These are phyloP conservation scores for Scaptomyza cyrtandrae DNA, from an alignment of 2,888 invertebrate genomes.

Conservation along the genomic window DNA sequence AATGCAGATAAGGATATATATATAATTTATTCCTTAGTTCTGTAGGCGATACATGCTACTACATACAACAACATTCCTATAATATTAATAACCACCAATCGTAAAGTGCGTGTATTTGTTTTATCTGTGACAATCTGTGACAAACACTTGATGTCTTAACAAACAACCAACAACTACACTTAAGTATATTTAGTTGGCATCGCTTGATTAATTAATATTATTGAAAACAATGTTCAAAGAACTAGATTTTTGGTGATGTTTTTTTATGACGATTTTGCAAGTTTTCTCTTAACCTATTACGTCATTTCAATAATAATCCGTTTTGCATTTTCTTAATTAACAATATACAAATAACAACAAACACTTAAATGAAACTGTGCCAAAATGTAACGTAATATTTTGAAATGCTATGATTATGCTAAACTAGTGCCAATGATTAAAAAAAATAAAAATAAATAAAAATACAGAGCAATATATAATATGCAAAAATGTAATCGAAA, in stretches of 20 bases:
- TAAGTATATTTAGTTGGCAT: slow-evolving; percentile 78
- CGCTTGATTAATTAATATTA: slow-evolving; percentile 75
- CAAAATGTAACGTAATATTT: slow-evolving; percentile 30
- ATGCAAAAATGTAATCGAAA: slow-evolving; percentile 50
- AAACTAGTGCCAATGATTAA: slow-evolving; percentile 28
- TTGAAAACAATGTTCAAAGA: slow-evolving; percentile 21
- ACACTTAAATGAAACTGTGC: slow-evolving; percentile 45
- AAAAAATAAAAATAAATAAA: slow-evolving; percentile 11
- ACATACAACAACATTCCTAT: slow-evolving; percentile 18
- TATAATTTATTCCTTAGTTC: slow-evolving; percentile 11
- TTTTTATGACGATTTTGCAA: slow-evolving; percentile 39
- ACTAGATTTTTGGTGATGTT: slow-evolving; percentile 19
- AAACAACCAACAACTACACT: slow-evolving; percentile 24
- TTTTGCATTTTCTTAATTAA: slow-evolving; percentile 72
- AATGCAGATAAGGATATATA: slow-evolving; percentile 19
- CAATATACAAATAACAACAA: slow-evolving; percentile 21
- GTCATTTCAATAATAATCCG: slow-evolving; percentile 50
- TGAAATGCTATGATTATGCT: slow-evolving; percentile 26
- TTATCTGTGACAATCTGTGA: slow-evolving; percentile 45
- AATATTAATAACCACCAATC: background rate
- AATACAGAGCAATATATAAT: slow-evolving; percentile 26
- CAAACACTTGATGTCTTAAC: slow-evolving; percentile 40
- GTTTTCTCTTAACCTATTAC: slow-evolving; percentile 42
- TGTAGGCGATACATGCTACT: slow-evolving; percentile 9
- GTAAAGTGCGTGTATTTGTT: slow-evolving; percentile 36